These are phyloP conservation scores for Sarotherodon lohbergeri DNA, from an alignment of 2,113 vertebrate species.

Conservation along the genomic window DNA sequence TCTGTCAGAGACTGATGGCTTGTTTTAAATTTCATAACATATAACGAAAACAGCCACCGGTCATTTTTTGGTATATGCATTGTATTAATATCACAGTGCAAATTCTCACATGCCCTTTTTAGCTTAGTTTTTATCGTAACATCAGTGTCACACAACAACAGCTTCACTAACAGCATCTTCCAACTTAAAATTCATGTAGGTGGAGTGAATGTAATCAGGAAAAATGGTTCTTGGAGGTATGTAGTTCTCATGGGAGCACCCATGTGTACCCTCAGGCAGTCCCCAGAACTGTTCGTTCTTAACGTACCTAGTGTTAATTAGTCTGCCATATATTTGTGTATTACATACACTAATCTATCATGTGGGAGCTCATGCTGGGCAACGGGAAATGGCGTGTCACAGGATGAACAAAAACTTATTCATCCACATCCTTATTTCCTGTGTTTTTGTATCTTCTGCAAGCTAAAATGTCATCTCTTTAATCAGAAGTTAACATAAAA, in stretches of 20 bases:
- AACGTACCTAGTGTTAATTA: not conserved
- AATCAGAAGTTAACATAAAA: not conserved
- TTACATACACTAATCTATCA: not conserved
- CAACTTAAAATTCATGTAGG: not conserved
- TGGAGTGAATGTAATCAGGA: not conserved
- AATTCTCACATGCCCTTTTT: not conserved
- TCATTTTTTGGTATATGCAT: not conserved
- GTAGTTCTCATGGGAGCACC: not conserved
- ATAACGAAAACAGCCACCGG: not conserved
- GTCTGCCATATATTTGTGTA: not conserved
- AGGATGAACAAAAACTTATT: not conserved
- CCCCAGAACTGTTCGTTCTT: not conserved
- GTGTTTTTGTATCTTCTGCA: not conserved
- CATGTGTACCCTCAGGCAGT: not conserved
- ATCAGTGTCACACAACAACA: not conserved
- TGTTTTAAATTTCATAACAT: not conserved
- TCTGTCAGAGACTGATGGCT: not conserved
- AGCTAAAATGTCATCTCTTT: not conserved
- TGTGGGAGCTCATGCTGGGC: not conserved
- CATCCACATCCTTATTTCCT: not conserved
- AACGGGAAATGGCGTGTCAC: not conserved
- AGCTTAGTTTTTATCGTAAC: not conserved
- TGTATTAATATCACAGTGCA: not conserved
- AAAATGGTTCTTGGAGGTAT: not conserved
- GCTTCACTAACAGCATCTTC: not conserved